These are phyloP conservation scores for Nomada fucata DNA, from an alignment of 2,888 invertebrate genomes.

Conservation along the genomic window DNA sequence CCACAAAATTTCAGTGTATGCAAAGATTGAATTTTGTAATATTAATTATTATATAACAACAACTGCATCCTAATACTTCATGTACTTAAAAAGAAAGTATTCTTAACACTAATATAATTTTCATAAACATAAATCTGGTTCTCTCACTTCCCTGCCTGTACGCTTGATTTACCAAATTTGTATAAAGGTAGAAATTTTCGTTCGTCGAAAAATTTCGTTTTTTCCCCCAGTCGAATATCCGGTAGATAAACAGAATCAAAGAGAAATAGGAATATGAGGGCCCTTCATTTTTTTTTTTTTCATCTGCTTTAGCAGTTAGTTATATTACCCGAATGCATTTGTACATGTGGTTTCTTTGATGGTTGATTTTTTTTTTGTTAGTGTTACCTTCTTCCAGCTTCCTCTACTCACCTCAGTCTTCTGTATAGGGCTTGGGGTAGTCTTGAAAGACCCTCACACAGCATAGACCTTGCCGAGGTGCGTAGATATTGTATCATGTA, in stretches of 20 bases:
- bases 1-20: slow-evolving; percentile 48
- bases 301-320: slow-evolving; percentile 66
- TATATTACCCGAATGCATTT: slow-evolving; percentile 69
- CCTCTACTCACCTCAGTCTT: slow-evolving; percentile 84
- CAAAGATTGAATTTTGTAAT: slow-evolving; percentile 52
- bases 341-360: slow-evolving; percentile 72
- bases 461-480: slow-evolving; percentile 84
- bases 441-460: slow-evolving; percentile 84
- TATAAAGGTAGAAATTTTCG: slow-evolving; percentile 38
- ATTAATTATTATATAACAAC: slow-evolving; percentile 31
- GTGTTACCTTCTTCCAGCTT: slow-evolving; percentile 83
- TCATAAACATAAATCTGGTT: slow-evolving; percentile 40
- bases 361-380: slow-evolving; percentile 73
- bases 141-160: slow-evolving; percentile 68
- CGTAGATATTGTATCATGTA: slow-evolving; percentile 85
- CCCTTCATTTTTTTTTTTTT: slow-evolving; percentile 65
- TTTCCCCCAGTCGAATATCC: slow-evolving; percentile 18
- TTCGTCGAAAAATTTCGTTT: slow-evolving; percentile 24
- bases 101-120: slow-evolving; percentile 49
- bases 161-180: slow-evolving; percentile 64
- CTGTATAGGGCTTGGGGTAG: slow-evolving; percentile 84
- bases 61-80: slow-evolving; percentile 31
- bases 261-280: slow-evolving; percentile 64
- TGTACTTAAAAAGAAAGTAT: slow-evolving; percentile 19
- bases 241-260: slow-evolving; percentile 56